Base-by-base conservation (phyloP, 2,797 vertebrate genomes). In the Pampus argenteus region DNA sequence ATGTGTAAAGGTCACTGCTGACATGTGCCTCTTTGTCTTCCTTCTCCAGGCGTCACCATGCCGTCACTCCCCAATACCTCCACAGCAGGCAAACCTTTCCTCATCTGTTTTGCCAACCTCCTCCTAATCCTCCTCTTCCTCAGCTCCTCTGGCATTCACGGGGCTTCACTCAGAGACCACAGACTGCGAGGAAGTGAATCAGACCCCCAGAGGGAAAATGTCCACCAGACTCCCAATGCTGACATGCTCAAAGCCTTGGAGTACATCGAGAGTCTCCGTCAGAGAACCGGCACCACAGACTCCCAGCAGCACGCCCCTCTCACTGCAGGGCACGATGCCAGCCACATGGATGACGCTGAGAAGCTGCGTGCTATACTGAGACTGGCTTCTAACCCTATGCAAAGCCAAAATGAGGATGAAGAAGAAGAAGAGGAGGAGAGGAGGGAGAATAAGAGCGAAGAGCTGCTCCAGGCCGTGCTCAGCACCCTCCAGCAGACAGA, bases 231-330 rank as follows among this genome's bases (percentile, higher is more conserved):
- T 59, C 95, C 96, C 3, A 95, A 94, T 17, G 91, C 94, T 0
- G 97, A 99, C 71, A 98, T 99, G 96, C 94, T 98, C 79, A 96
- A 95, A 91, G 97, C 98, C 38, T 84, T 99, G 88, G 95, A 97
- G 79, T 98, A 97, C 91, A 97, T 99, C 51, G 94, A 99, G 86
- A 95, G 93, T 63, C 96, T 99, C 74, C 95, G 88, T 66, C 95
- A 96, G 81, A 95, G 94, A 83, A 91, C 93, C 22, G 91, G 91
- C 76, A 85, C 48, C 76, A 85, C 48, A 52, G 69, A 77, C n/a
- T 49, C 93, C 65, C 94, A 91, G 61, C 94, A 95, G 79, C 87
- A 82, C 1, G 8, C 44, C 3, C 64, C 67, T 11, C 64, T 56
- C 40, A 66, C 88, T 40, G 74, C 92, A 15, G 95, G 95, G 42